These are phyloP conservation scores for Lethenteron camtschaticum DNA, from an alignment of 2,113 vertebrate species.

Conservation along the genomic window DNA sequence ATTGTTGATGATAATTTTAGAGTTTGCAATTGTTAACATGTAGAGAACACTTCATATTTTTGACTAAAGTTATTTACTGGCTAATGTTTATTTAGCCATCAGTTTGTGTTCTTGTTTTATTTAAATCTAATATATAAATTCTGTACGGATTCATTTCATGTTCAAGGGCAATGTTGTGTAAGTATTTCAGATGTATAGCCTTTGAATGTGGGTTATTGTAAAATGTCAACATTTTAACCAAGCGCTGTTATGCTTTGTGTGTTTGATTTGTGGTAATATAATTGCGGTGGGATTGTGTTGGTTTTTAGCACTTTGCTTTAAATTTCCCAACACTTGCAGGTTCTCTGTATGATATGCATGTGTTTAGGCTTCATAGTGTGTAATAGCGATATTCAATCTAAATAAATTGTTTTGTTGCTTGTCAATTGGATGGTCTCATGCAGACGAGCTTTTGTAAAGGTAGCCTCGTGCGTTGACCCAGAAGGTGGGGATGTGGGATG, in stretches of 20 bases:
- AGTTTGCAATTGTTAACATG: neutral
- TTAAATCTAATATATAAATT: neutral
- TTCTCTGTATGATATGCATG: conserved; percentile 4
- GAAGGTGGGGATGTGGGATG: no score
- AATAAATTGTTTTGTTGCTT: no score
- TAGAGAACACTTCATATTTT: neutral
- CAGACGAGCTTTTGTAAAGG: no score
- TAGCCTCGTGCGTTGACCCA: no score
- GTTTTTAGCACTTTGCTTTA: neutral
- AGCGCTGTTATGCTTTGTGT: conserved; percentile 3
- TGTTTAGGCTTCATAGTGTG: neutral
- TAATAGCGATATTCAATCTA: no score
- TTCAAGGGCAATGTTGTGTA: conserved; percentile 5
- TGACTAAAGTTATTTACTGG: neutral
- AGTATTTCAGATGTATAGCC: conserved; percentile 5
- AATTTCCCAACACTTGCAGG: neutral
- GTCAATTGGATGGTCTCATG: no score
- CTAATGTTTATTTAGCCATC: no score
- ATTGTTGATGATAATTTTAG: neutral
- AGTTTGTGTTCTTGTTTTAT: no score
- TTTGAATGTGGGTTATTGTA: conserved; percentile 4
- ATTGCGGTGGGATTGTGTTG: neutral
- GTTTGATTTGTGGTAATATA: neutral
- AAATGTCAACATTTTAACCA: conserved; percentile 1
- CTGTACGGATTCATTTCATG: neutral